Base-by-base conservation (phyloP, 2,113 vertebrate species). In the Phainopepla nitens region DNA sequence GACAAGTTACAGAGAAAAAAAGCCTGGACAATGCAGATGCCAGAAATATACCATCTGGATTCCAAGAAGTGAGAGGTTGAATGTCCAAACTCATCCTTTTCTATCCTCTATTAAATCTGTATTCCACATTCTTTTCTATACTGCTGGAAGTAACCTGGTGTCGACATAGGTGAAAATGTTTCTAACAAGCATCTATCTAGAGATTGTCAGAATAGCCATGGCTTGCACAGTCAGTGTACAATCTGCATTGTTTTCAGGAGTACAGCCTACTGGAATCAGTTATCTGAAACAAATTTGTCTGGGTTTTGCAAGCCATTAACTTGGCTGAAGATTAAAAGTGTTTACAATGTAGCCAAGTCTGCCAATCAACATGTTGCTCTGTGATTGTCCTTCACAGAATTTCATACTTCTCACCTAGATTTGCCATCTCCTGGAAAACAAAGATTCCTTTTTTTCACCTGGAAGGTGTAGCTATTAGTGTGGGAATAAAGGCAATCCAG, bases 261-360 rank as follows among this genome's bases (percentile, higher is more conserved):
- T 35, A 77, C 33, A 87, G 65, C 33, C 64, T 82, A 42, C 56
- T 64, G 41, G 60, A 94, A 72, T 75, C 71, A 90, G 35, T 57
- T 93, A 88, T 54, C 64, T 86, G 81, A 87, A 96, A 93, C 57
- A 91, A 93, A 94, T 83, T 81, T 51, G n/a, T 49, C 65, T 57
- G 51, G 15, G 35, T 71, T 93, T 86, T 91, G 69, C 51, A 83
- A 91, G 84, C 50, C 25, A 2, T 83, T 89, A 86, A 64, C 44
- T 83, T 84, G 49, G 76, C 51, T 60, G 53, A 70, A 86, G 60
- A 86, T 77, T 82, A 57, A 23, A 93, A 81, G 31, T 53, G 60
- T 87, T 92, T 93, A 81, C 69, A 75, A 18, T 42, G 53, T 24
- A 68, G 56, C 71, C 44, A 90, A 87, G 42, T 23, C 73, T 93